Base-by-base conservation (phyloP, 92 coral and sea anemone genomes). In the Blastomussa wellsi region DNA sequence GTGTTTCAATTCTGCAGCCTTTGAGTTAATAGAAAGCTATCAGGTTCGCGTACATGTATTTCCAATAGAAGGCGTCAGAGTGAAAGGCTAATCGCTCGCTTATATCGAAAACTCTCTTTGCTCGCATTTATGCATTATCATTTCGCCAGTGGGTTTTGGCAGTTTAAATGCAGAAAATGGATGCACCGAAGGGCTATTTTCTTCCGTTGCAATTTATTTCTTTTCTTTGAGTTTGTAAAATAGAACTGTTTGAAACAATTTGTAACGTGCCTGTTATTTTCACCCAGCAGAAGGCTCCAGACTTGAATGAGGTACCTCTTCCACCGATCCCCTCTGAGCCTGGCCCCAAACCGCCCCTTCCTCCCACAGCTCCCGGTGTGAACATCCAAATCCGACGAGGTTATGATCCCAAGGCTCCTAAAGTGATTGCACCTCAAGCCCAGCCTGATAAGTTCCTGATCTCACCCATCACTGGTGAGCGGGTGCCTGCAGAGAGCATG, bases 401-500 rank as follows among this genome's bases (percentile, higher is more conserved):
- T 70, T 96, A 96, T 67, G 98, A 96, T 80, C 99, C 99, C 68
- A 96, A 96, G 92, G 95, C 95, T 37, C 92, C 93, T 33, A 96
- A 94, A 84, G 87, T 92, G 0, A 85, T 72, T 51, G 79, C 90
- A 16, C 81, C 93, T 1, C 91, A 82, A 5, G 35, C 78, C 26
- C 86, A 90, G 32, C 87, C 98, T 36, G 99, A 96, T 67, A 95
- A 92, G 88, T 96, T 84, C 92, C 88, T 96, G 66, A 96, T 96
- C 87, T 96, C 99, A 0, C 99, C 99, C 11, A 96, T 96, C 84
- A 96, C 99, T n/a, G 99, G 99, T 11, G 98, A 96, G 89, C 93
- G 94, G 57, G 98, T 96, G 28, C 99, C 99, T 1, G 94, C 99
- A 22, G 93, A 93, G 20, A 90, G 81, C 59, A 94, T 96, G 98